phyloP scores from a whole-genome alignment of 2,113 vertebrate genomes.

The Neodontobutis hainanensis region DNA sequence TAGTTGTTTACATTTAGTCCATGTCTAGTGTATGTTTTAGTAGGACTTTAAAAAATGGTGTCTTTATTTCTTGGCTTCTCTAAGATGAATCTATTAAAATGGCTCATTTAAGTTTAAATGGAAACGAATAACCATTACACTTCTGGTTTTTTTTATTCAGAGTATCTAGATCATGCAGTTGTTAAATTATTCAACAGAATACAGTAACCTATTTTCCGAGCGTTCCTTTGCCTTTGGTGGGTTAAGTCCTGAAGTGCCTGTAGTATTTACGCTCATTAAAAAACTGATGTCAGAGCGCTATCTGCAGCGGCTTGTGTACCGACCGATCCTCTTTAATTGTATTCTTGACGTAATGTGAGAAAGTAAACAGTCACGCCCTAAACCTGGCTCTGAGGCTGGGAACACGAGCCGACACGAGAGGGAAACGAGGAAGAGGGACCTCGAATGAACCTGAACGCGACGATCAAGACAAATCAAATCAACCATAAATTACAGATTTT shows the following conservation, averaged over 20 bases:
- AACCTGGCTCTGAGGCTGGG: too few species aligned
- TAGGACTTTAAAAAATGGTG: too few species aligned
- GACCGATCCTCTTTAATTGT: not conserved
- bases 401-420: not conserved
- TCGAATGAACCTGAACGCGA: not conserved
- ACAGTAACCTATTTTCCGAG: not conserved
- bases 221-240: too few species aligned
- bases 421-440: not conserved
- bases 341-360: constrained; percentile 1
- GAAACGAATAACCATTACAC: not conserved
- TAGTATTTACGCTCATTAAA: not conserved
- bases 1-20: too few species aligned
- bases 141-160: not conserved
- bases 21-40: too few species aligned
- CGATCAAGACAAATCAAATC: too few species aligned
- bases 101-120: too few species aligned
- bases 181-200: too few species aligned
- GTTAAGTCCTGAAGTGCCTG: not conserved
- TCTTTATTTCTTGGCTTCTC: too few species aligned
- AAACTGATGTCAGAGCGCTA: too few species aligned
- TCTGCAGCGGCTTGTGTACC: not conserved
- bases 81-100: too few species aligned
- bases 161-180: not conserved
- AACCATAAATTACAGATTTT: too few species aligned
- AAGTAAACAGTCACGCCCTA: not conserved